Evolutionary conservation across 2,888 invertebrate species (phyloP).

Genomic region (Eristalis pertinax): DNA sequence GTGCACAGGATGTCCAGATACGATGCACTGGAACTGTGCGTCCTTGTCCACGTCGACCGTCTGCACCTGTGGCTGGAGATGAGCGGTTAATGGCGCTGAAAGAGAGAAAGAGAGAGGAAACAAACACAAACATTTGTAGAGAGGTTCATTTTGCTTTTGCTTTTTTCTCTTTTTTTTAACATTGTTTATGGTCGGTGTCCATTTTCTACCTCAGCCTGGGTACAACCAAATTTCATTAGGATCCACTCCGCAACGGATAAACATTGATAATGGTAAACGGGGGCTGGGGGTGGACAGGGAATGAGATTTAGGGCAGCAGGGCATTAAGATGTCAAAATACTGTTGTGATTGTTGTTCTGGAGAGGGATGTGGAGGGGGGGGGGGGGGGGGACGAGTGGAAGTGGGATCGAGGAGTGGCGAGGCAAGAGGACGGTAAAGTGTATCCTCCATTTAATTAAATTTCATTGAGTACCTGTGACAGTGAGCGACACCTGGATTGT

Average conservation of each 20-base stretch:
- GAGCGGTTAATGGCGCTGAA: slow-evolving; percentile 89
- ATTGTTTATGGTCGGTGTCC: neutral
- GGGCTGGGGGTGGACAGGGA: neutral
- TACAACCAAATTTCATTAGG: slow-evolving; percentile 61
- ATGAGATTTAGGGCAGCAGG: slow-evolving; percentile 29
- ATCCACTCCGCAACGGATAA: neutral
- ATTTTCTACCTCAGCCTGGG: slow-evolving; percentile 1
- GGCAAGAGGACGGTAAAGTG: neutral
- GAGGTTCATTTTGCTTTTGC: neutral
- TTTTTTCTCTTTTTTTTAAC: slow-evolving; percentile 5
- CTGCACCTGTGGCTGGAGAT: slow-evolving; percentile 89
- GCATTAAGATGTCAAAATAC: slow-evolving; percentile 26
- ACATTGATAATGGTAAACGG: slow-evolving; percentile 15
- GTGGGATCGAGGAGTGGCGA: neutral
- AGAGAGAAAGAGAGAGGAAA: slow-evolving; percentile 70
- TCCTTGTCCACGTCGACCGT: slow-evolving; percentile 92
- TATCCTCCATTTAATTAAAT: slow-evolving; percentile 67
- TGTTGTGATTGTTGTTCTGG: neutral
- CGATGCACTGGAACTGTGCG: slow-evolving; percentile 92
- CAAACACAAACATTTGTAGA: neutral
- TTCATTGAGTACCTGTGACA: slow-evolving; percentile 85
- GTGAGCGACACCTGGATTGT: slow-evolving; percentile 89
- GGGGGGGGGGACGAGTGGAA: neutral
- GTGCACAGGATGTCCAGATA: slow-evolving; percentile 92
- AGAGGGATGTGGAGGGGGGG: neutral